These are phyloP conservation scores for Amblyornis subalaris DNA, from an alignment of 2,113 vertebrate species.

Conservation along the genomic window DNA sequence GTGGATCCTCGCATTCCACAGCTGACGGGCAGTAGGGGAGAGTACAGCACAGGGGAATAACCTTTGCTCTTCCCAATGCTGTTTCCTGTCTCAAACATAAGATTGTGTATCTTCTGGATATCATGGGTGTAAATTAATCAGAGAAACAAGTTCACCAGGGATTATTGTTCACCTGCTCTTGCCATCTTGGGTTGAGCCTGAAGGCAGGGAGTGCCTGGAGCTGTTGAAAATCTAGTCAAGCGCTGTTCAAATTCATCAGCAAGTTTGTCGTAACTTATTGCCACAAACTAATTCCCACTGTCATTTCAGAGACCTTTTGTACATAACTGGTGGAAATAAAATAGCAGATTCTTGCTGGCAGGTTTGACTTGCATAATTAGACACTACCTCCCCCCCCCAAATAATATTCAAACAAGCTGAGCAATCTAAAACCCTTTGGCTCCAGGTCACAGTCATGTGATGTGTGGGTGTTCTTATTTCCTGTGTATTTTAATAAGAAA, in stretches of 20 bases:
- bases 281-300: neutral
- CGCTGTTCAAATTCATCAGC: neutral
- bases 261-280: neutral
- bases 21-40: neutral
- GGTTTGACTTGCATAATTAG: neutral
- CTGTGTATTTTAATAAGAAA: neutral
- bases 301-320: neutral
- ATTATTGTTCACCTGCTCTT: neutral
- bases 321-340: neutral
- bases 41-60: neutral
- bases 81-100: neutral
- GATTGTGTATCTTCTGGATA: neutral
- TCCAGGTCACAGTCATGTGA: neutral
- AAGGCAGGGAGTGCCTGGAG: neutral
- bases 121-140: neutral
- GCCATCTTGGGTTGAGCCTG: neutral
- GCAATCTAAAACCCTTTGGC: neutral
- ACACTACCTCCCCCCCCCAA: neutral
- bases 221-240: neutral
- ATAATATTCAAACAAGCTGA: neutral
- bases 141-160: neutral
- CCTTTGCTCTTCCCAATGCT: neutral
- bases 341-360: neutral
- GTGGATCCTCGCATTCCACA: fast-evolving
- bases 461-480: neutral